A percentile compares a stretch with the other conserved stretches of the same genome.
These are phyloP conservation scores for Apogon talboti DNA, from an alignment of 2,797 vertebrate species.

Conservation along the genomic window DNA sequence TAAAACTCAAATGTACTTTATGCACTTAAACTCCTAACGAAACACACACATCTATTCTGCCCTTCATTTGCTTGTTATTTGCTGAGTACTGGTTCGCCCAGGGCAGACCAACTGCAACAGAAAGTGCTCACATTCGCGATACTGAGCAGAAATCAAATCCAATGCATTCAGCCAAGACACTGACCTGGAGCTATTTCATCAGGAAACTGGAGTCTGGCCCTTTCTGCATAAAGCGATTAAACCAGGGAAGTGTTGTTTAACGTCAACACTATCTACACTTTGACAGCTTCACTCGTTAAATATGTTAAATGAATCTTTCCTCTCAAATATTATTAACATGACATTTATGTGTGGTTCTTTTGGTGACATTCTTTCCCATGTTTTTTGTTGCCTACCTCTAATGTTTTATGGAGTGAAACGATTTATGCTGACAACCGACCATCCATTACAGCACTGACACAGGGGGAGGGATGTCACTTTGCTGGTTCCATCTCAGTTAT, in stretches of 20 bases:
- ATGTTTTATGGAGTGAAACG: constrained; percentile 64
- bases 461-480: constrained; percentile 50
- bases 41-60: background rate
- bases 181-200: constrained; percentile 49
- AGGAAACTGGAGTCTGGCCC: background rate
- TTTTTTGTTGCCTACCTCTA: constrained; percentile 36
- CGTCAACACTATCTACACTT: background rate
- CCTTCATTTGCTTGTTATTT: background rate
- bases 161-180: constrained; percentile 54
- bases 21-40: background rate
- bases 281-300: background rate
- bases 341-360: constrained; percentile 8
- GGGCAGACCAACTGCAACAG: constrained; percentile 30
- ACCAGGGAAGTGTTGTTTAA: constrained; percentile 3
- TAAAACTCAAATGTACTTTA: no score
- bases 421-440: constrained; percentile 71
- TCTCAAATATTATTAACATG: background rate
- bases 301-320: background rate
- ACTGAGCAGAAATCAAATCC: constrained; percentile 45
- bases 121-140: constrained; percentile 60
- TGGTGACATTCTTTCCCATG: constrained; percentile 13
- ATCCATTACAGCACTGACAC: constrained; percentile 63
- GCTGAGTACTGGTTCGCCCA: constrained; percentile 18
- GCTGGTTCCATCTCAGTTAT: constrained; percentile 63
- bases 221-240: constrained; percentile 12